Conservation (phyloP, 1,140 invertebrate species). For the Rhyacophila brunnea region DNA sequence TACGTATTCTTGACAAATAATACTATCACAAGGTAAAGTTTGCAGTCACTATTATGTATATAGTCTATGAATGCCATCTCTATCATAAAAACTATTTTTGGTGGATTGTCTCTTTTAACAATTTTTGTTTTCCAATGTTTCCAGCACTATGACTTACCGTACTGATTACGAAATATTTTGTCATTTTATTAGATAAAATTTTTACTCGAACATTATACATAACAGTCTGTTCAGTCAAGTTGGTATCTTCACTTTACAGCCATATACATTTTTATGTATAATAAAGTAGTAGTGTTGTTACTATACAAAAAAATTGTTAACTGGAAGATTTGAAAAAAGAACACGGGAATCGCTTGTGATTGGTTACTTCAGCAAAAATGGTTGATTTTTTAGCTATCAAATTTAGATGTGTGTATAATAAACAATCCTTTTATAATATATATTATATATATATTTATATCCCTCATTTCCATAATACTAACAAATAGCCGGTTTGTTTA, state of each 20-base stretch:
- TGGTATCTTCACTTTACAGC: constrained; percentile 1
- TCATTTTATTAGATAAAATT: not conserved
- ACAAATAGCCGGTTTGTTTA: not conserved
- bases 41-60: too few species aligned
- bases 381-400: constrained; percentile 12
- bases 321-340: constrained; percentile 5
- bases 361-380: constrained; percentile 45
- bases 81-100: constrained; percentile 1
- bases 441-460: constrained; percentile 7
- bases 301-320: not conserved
- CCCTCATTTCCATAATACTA: not conserved
- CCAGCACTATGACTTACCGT: constrained; percentile 20
- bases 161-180: not conserved
- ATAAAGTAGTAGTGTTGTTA: not conserved
- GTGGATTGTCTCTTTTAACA: constrained; percentile 1
- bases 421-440: constrained; percentile 1
- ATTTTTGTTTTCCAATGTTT: constrained; percentile 1
- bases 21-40: too few species aligned
- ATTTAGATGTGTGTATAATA: constrained; percentile 22
- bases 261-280: constrained; percentile 1
- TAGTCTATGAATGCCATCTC: too few species aligned
- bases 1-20: too few species aligned
- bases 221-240: not conserved
- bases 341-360: constrained; percentile 46
- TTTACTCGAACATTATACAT: too few species aligned